Conservation (phyloP, 1,140 invertebrate genomes). For the Euschistus heros region DNA sequence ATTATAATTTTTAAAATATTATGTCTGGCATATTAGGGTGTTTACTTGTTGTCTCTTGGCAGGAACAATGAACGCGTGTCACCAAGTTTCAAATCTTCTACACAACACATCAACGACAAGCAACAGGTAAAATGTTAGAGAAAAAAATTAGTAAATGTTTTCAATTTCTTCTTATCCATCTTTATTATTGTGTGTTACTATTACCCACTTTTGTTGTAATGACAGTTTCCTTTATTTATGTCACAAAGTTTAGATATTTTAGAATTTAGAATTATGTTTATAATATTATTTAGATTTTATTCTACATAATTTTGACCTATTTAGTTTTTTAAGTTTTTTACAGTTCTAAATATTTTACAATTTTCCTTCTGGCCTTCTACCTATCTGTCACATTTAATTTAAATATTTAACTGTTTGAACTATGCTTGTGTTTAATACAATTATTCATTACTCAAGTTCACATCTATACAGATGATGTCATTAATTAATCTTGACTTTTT, state of each 20-base stretch:
- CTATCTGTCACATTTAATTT: too few species aligned
- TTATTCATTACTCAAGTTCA: too few species aligned
- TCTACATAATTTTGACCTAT: too few species aligned
- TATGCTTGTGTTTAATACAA: too few species aligned
- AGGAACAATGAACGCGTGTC: slow-evolving; percentile 25
- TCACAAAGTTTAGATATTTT: neutral
- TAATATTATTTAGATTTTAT: too few species aligned
- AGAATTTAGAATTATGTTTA: too few species aligned
- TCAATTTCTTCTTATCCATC: slow-evolving; percentile 12
- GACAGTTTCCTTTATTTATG: neutral
- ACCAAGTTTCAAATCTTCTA: slow-evolving; percentile 24
- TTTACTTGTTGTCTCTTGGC: slow-evolving; percentile 26
- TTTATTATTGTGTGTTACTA: slow-evolving; percentile 12
- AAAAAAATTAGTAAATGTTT: slow-evolving; percentile 3
- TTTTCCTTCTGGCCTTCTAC: too few species aligned
- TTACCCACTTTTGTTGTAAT: neutral
- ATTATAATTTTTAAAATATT: slow-evolving; percentile 10
- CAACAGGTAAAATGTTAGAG: slow-evolving; percentile 23
- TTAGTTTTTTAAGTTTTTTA: too few species aligned
- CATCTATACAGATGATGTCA: too few species aligned
- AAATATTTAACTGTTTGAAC: too few species aligned
- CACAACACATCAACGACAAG: slow-evolving; percentile 25
- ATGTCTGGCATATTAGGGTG: slow-evolving; percentile 21
- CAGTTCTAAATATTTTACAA: too few species aligned
- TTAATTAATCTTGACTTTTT: too few species aligned